Evolutionary conservation across 2,113 vertebrate genomes (phyloP).

Genomic region (Aleadryas rufinucha): DNA sequence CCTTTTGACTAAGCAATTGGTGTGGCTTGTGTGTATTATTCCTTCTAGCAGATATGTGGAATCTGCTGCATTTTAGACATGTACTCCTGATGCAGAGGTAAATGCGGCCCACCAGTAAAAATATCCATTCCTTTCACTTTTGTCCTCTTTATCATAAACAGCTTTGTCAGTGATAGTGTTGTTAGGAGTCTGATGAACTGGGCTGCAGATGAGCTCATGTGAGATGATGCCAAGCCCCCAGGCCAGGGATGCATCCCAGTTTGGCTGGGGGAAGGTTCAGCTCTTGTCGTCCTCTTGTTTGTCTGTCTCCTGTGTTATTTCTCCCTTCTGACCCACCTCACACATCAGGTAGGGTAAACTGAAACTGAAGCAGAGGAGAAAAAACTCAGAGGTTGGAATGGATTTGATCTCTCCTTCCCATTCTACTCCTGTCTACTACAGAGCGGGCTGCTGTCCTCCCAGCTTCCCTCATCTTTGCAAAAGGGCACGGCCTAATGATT

Average conservation of each 20-base stretch:
- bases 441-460: not conserved
- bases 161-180: not conserved
- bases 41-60: accelerated
- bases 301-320: not conserved
- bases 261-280: not conserved
- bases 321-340: not conserved
- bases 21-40: not conserved
- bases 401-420: not conserved
- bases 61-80: not conserved
- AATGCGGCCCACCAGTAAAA: not conserved
- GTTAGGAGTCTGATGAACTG: not conserved
- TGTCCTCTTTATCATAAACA: not conserved
- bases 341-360: not conserved
- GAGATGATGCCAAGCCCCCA: not conserved
- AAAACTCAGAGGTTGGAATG: not conserved
- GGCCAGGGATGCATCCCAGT: not conserved
- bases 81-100: not conserved
- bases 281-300: not conserved
- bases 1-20: not conserved
- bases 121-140: not conserved
- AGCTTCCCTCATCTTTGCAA: not conserved
- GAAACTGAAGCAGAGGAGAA: not conserved
- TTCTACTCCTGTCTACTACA: not conserved
- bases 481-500: not conserved
- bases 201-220: not conserved